These are phyloP conservation scores for Pavo muticus DNA, from an alignment of 2,113 vertebrate genomes.

Conservation along the genomic window DNA sequence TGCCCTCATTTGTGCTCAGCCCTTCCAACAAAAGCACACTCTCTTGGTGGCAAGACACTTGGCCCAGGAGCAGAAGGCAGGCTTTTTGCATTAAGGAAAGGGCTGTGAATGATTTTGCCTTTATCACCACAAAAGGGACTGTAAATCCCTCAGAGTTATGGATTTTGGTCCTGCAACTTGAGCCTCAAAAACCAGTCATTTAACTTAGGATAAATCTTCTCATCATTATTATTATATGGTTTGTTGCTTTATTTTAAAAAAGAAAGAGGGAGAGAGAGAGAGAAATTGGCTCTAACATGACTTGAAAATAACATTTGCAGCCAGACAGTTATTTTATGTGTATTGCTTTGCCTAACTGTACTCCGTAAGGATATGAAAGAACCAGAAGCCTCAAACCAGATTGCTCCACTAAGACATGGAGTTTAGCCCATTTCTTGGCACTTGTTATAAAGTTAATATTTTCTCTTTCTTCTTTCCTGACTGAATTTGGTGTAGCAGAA, in stretches of 20 bases:
- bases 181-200: background rate
- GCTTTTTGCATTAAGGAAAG: constrained; percentile 37
- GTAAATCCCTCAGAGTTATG: constrained; percentile 37
- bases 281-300: background rate
- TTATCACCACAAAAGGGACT: constrained; percentile 40
- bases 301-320: background rate
- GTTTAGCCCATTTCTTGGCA: constrained; percentile 1
- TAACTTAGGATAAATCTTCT: constrained; percentile 13
- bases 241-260: constrained; percentile 6
- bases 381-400: background rate
- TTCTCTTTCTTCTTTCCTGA: background rate
- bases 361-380: background rate
- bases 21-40: constrained; percentile 42
- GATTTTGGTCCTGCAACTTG: constrained; percentile 16
- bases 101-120: constrained; percentile 43
- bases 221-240: constrained; percentile 16
- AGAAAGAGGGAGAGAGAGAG: background rate
- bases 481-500: background rate
- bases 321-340: background rate
- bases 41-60: constrained; percentile 34
- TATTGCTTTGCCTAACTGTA: background rate
- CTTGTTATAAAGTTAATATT: constrained; percentile 4
- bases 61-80: background rate
- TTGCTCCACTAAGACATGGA: background rate
- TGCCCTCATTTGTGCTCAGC: background rate